Percentiles rank a stretch among this genome's conserved stretches.
Conservation (phyloP, 1,140 invertebrate genomes). For the Apis laboriosa region DNA sequence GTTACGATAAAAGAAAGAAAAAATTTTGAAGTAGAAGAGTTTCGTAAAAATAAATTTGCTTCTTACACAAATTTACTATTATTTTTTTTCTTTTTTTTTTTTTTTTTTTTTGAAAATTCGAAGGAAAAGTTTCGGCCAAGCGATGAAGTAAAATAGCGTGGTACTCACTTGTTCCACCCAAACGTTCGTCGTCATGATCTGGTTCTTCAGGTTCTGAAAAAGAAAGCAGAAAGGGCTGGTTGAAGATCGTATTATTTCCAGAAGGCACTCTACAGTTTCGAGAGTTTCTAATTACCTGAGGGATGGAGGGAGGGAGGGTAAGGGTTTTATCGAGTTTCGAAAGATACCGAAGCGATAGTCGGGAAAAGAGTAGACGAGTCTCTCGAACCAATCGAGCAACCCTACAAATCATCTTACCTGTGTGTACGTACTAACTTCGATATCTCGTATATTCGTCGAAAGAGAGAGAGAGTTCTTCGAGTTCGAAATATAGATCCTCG, state of each 20-base stretch:
- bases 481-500: too few relatives aligned
- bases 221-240: constrained; percentile 78
- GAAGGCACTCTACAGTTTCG: constrained; percentile 24
- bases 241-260: constrained; percentile 46
- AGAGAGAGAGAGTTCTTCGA: too few relatives aligned
- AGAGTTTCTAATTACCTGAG: constrained; percentile 46
- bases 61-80: too few relatives aligned
- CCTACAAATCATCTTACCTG: constrained; percentile 48
- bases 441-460: not conserved
- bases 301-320: not conserved
- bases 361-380: constrained; percentile 17
- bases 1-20: too few relatives aligned
- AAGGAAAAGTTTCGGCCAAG: too few relatives aligned
- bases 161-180: constrained; percentile 96
- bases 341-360: constrained; percentile 29
- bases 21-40: too few relatives aligned
- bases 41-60: too few relatives aligned
- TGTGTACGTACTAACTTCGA: not conserved
- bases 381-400: constrained; percentile 11
- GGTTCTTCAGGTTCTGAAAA: constrained; percentile 95
- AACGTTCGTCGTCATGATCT: constrained; percentile 98
- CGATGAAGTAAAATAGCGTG: not conserved
- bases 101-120: too few relatives aligned
- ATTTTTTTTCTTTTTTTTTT: too few relatives aligned
- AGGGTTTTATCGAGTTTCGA: constrained; percentile 57